Evolutionary conservation across 2,888 invertebrate species (phyloP).

Genomic region (Netelia virgata): DNA sequence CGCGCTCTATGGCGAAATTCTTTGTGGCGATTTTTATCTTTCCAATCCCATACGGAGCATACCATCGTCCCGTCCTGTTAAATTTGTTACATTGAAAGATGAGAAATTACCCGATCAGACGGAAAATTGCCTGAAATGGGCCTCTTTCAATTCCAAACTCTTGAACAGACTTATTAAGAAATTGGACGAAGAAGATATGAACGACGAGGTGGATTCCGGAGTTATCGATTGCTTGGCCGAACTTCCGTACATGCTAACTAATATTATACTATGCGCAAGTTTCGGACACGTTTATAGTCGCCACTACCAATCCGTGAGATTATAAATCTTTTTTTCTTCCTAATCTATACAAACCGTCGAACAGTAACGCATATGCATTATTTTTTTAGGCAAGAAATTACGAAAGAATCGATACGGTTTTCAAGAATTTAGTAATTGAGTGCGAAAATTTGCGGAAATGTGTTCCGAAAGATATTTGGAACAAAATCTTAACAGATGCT

Average conservation of each 20-base stretch:
- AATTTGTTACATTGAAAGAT: conserved; percentile 73
- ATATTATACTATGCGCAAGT: conserved; percentile 72
- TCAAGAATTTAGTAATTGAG: conserved; percentile 59
- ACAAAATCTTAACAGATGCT: conserved; percentile 54
- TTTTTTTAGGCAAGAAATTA: conserved; percentile 57
- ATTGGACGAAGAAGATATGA: conserved; percentile 72
- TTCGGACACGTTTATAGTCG: conserved; percentile 81
- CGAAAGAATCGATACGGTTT: conserved; percentile 54
- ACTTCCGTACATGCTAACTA: conserved; percentile 67
- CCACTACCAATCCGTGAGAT: conserved; percentile 85
- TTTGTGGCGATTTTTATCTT: conserved; percentile 80
- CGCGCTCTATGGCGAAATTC: conserved; percentile 80
- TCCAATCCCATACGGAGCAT: conserved; percentile 73
- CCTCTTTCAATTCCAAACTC: conserved; percentile 78
- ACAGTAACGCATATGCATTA: neutral
- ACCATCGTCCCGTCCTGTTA: conserved; percentile 70
- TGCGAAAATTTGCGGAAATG: conserved; percentile 53
- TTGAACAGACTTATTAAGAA: conserved; percentile 74
- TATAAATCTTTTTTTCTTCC: conserved; percentile 29
- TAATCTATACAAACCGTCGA: neutral
- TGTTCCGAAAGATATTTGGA: conserved; percentile 64
- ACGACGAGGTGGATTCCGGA: conserved; percentile 73
- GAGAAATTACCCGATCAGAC: conserved; percentile 74
- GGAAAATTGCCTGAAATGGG: conserved; percentile 81
- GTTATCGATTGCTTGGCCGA: conserved; percentile 55